Base-by-base conservation (phyloP, 92 coral and sea anemone genomes). In the Phymanthus crucifer region DNA sequence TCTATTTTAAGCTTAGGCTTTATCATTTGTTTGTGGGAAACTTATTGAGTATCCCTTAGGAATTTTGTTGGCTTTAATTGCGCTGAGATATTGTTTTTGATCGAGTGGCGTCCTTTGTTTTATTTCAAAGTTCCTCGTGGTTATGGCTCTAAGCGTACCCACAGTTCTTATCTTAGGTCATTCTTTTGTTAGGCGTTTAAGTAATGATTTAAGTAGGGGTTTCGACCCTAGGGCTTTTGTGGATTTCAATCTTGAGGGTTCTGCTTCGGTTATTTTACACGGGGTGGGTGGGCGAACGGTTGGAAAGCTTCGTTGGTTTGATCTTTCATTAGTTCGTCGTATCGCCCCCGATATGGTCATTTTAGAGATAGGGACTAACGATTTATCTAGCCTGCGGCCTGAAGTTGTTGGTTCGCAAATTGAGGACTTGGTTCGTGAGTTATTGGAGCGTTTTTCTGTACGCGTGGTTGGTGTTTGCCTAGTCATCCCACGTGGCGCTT, bases 91-190 rank as follows among this genome's bases (percentile, higher is more conserved):
- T 7, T 52, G 3, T 2, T 52, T 52, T 52, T 52, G 61, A 23
- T 52, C 61, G 77, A 66, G 46, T 86, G 66, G 21, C 61, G 8
- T 16, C 21, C 79, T 17, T 67, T 67, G 38, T 32, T 32, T 67
- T 83, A 85, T 52, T 70, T 34, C n/a, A 84, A 66, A 12, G 27
- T 16, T 1, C 85, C 38, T 67, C 10, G 61, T 52, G 61, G 61
- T 52, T 43, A 77, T 76, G 82, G 75, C 87, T 33, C 71, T 47
- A 8, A 10, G 27, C 40, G 87, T 40, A 29, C 87, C 87, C 58
- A 56, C 24, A 17, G 89, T 74, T 32, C 85, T 86, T 33, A 67
- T 86, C 45, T 75, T 86, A 36, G 89, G 89, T 27, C 89, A 86
- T 75, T 80, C 89, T 3, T 86, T 86, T 69, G 89, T 80, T 6